These are phyloP conservation scores for Caenorhabditis panamensis DNA, from an alignment of 2,888 invertebrate species.

Conservation along the genomic window DNA sequence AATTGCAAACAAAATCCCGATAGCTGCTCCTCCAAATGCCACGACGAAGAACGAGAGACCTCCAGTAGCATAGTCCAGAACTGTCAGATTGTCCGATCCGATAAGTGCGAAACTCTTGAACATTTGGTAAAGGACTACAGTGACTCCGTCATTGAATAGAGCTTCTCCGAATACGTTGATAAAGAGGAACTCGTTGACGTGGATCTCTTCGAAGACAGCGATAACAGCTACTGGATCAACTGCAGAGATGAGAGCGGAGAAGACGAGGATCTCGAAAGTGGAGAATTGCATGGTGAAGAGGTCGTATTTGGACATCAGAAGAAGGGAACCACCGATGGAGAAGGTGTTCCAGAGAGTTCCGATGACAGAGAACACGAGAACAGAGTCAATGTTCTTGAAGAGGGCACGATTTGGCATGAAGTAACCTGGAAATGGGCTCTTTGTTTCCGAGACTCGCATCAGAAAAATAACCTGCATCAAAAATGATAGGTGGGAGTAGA, in stretches of 20 bases:
- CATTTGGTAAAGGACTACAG: slow-evolving; percentile 85
- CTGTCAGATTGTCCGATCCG: slow-evolving; percentile 71
- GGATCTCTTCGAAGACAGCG: slow-evolving; percentile 82
- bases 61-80: slow-evolving; percentile 59
- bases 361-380: slow-evolving; percentile 91
- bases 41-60: slow-evolving; percentile 78
- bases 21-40: slow-evolving; percentile 77
- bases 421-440: slow-evolving; percentile 89
- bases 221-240: slow-evolving; percentile 75
- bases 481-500: slow-evolving; percentile 97
- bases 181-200: slow-evolving; percentile 97
- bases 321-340: slow-evolving; percentile 79
- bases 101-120: slow-evolving; percentile 76
- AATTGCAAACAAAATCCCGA: slow-evolving; percentile 79
- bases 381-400: slow-evolving; percentile 97
- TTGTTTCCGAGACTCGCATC: neutral
- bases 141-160: slow-evolving; percentile 96
- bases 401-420: slow-evolving; percentile 98
- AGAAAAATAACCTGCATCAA: slow-evolving; percentile 87
- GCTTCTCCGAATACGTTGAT: slow-evolving; percentile 99
- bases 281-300: slow-evolving; percentile 68
- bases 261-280: slow-evolving; percentile 70
- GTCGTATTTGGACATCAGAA: slow-evolving; percentile 59
- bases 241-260: slow-evolving; percentile 71
- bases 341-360: slow-evolving; percentile 96